These are phyloP conservation scores for Morpho helenor DNA, from an alignment of 2,888 invertebrate species.

Conservation along the genomic window DNA sequence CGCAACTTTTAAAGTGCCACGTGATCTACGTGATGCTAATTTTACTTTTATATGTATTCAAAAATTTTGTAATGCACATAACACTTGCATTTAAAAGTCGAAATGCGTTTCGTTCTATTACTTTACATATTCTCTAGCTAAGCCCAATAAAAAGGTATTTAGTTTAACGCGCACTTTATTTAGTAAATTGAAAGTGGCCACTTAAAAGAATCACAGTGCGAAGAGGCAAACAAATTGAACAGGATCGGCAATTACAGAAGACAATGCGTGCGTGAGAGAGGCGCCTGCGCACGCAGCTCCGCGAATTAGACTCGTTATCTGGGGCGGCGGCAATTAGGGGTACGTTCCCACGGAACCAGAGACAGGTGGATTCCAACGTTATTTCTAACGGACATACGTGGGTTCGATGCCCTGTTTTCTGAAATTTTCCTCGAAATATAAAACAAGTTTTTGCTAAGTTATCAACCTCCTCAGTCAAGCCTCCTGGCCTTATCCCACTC, in stretches of 20 bases:
- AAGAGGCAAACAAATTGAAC: conserved; percentile 75
- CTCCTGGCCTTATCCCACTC: too few relatives aligned
- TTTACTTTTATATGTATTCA: too few relatives aligned
- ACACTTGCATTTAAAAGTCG: too few relatives aligned
- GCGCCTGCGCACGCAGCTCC: conserved; percentile 69
- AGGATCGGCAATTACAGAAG: conserved; percentile 78
- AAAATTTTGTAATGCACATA: too few relatives aligned
- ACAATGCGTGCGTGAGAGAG: conserved; percentile 77
- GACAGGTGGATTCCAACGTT: conserved; percentile 41
- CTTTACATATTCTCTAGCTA: too few relatives aligned
- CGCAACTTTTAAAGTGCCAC: too few relatives aligned
- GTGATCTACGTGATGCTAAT: too few relatives aligned
- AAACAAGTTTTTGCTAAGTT: too few relatives aligned
- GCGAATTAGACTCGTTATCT: conserved; percentile 76
- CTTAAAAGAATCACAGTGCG: conserved; percentile 76
- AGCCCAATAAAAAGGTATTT: not conserved
- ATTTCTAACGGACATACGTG: conserved; percentile 29
- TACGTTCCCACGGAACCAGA: conserved; percentile 64
- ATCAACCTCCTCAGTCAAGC: too few relatives aligned
- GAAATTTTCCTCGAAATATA: conserved; percentile 3
- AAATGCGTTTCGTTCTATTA: too few relatives aligned
- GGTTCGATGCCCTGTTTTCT: conserved; percentile 22
- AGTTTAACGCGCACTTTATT: conserved; percentile 58
- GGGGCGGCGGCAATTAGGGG: conserved; percentile 69
- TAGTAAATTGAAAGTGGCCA: conserved; percentile 74